Evolutionary conservation across 2,888 invertebrate genomes (phyloP), one percentile per base, ranked within the genome.

Genomic region (Oscheius sp.): DNA sequence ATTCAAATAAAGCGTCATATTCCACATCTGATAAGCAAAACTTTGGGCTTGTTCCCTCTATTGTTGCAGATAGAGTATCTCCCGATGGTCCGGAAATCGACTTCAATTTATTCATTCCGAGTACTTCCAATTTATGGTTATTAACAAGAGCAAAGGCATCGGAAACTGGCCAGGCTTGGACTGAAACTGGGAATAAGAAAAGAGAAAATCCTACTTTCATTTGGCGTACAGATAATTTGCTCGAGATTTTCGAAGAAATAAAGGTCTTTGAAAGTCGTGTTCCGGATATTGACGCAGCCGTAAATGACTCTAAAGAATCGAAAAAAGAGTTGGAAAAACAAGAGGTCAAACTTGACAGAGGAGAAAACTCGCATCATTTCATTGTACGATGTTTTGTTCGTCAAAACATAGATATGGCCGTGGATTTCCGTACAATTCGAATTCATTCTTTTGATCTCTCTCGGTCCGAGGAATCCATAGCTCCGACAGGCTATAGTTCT

Each of bases 401-500:
- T n/a, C 17, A 55, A 12, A 55, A 55, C 34, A 33, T 34, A 55
- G 5, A 55, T 34, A 17, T 55, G 33, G n/a, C 55, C 55, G 2
- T n/a, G 6, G 5, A 55, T 55, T 33, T 55, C 55, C 6, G 55
- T 55, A 34, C 55, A 55, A n/a, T 23, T 23, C 2, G 33, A 3
- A 10, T 12, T 17, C 55, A 55, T 55, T 34, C 12, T 5, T 34
- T 55, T 4, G 12, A 55, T 31, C 20, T 55, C 55, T 37, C 55
- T 33, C 37, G 34, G 34, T 0, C 55, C 55, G 20, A 55, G 55
- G 33, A 23, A 55, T 4, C 34, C 25, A 20, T 55, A 55, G 20
- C 55, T 55, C 10, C 25, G n/a, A 25, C 55, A 55, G 12, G 55
- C 55, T 55, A 34, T 10, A 55, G 34, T 34, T n/a, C n/a, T n/a